A percentile compares a stretch with the other conserved stretches of the same genome.
These are phyloP conservation scores for Astyanax mexicanus DNA, from an alignment of 2,797 vertebrate species.

Conservation along the genomic window DNA sequence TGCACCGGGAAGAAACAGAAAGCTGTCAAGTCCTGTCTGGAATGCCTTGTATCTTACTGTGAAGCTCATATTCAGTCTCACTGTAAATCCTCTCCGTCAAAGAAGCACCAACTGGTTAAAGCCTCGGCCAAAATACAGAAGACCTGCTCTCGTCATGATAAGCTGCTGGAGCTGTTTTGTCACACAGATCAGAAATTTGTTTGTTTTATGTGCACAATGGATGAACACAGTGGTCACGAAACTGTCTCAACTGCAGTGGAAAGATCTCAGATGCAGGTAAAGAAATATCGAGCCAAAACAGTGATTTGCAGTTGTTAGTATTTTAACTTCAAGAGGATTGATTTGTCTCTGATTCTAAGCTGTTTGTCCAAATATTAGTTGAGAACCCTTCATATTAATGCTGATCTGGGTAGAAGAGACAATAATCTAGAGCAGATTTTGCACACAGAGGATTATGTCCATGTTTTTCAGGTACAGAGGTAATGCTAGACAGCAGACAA, in stretches of 20 bases:
- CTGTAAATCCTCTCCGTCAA: neutral
- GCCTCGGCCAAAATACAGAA: neutral
- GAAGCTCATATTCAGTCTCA: neutral
- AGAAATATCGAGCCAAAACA: too few relatives aligned
- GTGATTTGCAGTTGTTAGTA: neutral
- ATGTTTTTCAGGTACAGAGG: too few relatives aligned
- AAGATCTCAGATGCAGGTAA: neutral
- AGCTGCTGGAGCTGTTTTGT: neutral
- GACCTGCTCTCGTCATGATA: neutral
- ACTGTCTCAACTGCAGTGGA: neutral
- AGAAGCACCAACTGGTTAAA: neutral
- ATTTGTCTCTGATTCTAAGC: too few relatives aligned
- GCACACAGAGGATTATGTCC: too few relatives aligned
- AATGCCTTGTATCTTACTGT: neutral
- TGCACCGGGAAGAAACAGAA: neutral
- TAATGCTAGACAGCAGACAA: too few relatives aligned
- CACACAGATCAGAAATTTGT: neutral
- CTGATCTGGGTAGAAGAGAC: too few relatives aligned
- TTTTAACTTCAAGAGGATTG: too few relatives aligned
- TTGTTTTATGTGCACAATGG: neutral
- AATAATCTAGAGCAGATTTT: too few relatives aligned
- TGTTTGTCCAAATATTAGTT: too few relatives aligned
- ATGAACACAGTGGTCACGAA: too few relatives aligned
- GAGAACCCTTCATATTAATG: too few relatives aligned
- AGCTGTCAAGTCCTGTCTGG: neutral